phyloP scores from a whole-genome alignment of 2,888 invertebrate genomes.

The Hyposoter dolosus region DNA sequence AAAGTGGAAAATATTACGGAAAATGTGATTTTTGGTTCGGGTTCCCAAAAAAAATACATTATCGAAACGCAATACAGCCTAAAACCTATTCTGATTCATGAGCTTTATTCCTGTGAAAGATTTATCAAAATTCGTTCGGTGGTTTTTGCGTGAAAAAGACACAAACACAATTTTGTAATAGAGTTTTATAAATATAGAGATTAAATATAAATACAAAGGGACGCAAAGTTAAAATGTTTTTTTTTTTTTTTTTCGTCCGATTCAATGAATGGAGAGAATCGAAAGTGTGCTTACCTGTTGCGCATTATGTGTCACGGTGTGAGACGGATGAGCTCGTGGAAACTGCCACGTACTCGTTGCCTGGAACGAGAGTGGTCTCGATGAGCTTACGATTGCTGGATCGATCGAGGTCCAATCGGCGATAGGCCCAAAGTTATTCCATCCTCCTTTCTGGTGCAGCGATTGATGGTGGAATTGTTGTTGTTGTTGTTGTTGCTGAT shows the following conservation, averaged over 20 bases:
- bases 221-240: not conserved
- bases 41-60: too few relatives aligned
- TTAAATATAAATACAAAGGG: too few relatives aligned
- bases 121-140: too few relatives aligned
- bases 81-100: too few relatives aligned
- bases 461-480: conserved; percentile 84
- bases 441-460: conserved; percentile 82
- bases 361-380: conserved; percentile 86
- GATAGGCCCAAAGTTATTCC: conserved; percentile 85
- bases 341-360: conserved; percentile 83
- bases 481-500: conserved; percentile 83
- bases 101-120: too few relatives aligned
- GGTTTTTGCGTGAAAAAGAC: too few relatives aligned
- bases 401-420: conserved; percentile 96
- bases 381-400: conserved; percentile 95
- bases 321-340: conserved; percentile 82
- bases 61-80: too few relatives aligned
- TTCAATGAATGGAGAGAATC: not conserved
- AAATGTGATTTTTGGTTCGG: too few relatives aligned
- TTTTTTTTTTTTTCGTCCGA: not conserved
- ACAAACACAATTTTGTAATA: too few relatives aligned
- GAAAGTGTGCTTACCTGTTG: conserved; percentile 79
- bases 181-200: too few relatives aligned
- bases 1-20: too few relatives aligned
- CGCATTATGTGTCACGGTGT: conserved; percentile 81